Base-by-base conservation (phyloP, 2,113 vertebrate species). In the Sphyrna mokarran region DNA sequence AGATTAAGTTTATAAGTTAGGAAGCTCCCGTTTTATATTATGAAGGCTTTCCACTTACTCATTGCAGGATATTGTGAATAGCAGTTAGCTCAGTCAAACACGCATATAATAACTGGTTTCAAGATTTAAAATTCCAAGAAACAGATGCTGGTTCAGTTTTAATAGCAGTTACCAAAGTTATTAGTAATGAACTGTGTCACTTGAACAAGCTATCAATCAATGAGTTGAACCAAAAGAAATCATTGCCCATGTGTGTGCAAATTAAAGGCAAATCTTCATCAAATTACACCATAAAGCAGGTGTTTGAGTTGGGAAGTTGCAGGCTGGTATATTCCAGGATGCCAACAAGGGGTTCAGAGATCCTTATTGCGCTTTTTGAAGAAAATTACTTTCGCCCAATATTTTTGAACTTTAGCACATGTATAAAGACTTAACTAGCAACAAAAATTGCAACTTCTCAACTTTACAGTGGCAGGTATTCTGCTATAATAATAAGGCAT, bases 61-160 rank as follows among this genome's bases (percentile, higher is more conserved):
- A 72, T 54, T 48, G 69, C 37, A 95, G 61, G 89, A 66, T 83
- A 83, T 40, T 93, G 61, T 66, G 61, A 90, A 93, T 93, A 93
- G 33, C 68, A 66, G 61, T 66, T 91, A 66, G 33, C 58, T 91
- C 58, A 61, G 61, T 91, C 33, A 72, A 33, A 95, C 68, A 95
- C 70, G 33, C 18, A 76, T 95, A 95, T 69, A 95, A 23, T 95
- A 95, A 61, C 94, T 72, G 94, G 94, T 72, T 70, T 72, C 94
- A 95, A 48, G 69, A 95, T 95, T 95, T 95, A 95, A 95, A 95
- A 72, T 95, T 95, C 22, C 94, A 95, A 48, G 68, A 72, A 95
- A 72, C 94, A 95, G 94, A 18, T 95, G 94, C 94, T 95, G 94
- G 94, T 95, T 95, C 37, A 95, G 26, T 70, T 72, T 54, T 72